Evolutionary conservation across 2,888 invertebrate genomes (phyloP), one percentile per base, ranked within the genome.

Genomic region (Drosophila differens): DNA sequence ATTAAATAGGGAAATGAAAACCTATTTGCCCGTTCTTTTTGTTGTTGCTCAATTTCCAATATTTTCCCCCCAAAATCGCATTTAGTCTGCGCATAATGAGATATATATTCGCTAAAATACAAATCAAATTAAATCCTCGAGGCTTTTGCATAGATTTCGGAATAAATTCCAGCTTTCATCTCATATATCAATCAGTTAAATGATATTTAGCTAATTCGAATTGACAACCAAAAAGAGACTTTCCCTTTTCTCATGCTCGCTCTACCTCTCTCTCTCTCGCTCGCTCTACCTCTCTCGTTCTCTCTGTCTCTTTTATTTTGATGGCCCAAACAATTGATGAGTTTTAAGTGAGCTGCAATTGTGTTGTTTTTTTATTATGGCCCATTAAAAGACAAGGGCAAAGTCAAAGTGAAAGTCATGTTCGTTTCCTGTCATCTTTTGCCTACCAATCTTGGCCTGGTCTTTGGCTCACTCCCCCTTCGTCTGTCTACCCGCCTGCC

Each of bases 311-410:
- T 37, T 12, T 19, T 14, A 35, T 84, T 82, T 88, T 74, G 76
- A 81, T 83, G 83, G 70, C 62, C 70, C 30, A 69, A 78, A 77
- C 81, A 83, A 84, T 88, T 85, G 86, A 76, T 89, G 84, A 89
- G 77, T 87, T 74, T 73, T 67, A 52, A 59, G 64, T 61, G 70
- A 49, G 70, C 70, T 84, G 86, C 82, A 86, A 86, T 85, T 89
- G 85, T 71, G 73, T 86, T 80, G 25, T 47, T 25, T 47, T 86
- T 85, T 83, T 89, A 81, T 84, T 70, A 84, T 75, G 75, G 51
- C 53, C 69, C 73, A 79, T 47, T 80, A 79, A 82, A 81, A 80
- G 55, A 28, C 33, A 55, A 53, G 35, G 44, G 67, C 58, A 39
- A 39, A 58, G 22, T 32, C 25, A 22, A 67, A 66, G 78, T 63